Evolutionary conservation across 1,140 invertebrate genomes (phyloP).

Genomic region (Drosophila virilis): DNA sequence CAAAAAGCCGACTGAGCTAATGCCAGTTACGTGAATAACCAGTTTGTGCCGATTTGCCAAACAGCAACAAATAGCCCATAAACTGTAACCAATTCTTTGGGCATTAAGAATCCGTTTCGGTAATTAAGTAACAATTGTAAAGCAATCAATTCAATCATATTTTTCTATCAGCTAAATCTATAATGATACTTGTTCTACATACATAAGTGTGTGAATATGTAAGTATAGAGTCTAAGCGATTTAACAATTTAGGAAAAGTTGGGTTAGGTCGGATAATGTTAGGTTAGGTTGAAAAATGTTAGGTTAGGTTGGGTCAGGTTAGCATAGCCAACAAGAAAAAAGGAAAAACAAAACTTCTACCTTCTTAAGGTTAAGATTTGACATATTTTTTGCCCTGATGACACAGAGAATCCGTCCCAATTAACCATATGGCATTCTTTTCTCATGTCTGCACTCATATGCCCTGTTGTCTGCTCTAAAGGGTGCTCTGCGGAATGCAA

Average conservation of each 20-base stretch:
- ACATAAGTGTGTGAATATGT: constrained; percentile 4
- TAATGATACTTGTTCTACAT: constrained; percentile 10
- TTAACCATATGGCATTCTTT: no score
- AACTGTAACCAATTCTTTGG: constrained; percentile 35
- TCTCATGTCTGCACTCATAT: no score
- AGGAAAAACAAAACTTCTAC: no score
- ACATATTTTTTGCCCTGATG: no score
- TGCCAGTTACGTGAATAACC: constrained; percentile 6
- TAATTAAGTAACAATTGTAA: constrained; percentile 36
- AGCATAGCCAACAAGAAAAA: no score
- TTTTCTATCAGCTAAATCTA: constrained; percentile 22
- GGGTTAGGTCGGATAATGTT: not conserved
- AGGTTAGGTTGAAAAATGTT: not conserved
- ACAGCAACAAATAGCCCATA: constrained; percentile 9
- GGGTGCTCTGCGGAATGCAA: no score
- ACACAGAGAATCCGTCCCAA: no score
- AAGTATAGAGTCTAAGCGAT: no score
- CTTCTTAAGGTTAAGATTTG: no score
- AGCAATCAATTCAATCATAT: constrained; percentile 35
- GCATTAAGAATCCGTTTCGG: constrained; percentile 40
- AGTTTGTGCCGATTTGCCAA: constrained; percentile 16
- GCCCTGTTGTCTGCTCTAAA: no score
- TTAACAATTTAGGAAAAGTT: not conserved
- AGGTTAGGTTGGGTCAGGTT: not conserved
- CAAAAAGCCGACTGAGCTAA: constrained; percentile 6